Evolutionary conservation across 2,888 invertebrate genomes (phyloP), one percentile per base, ranked within the genome.

Genomic region (Tuberolachnus salignus): DNA sequence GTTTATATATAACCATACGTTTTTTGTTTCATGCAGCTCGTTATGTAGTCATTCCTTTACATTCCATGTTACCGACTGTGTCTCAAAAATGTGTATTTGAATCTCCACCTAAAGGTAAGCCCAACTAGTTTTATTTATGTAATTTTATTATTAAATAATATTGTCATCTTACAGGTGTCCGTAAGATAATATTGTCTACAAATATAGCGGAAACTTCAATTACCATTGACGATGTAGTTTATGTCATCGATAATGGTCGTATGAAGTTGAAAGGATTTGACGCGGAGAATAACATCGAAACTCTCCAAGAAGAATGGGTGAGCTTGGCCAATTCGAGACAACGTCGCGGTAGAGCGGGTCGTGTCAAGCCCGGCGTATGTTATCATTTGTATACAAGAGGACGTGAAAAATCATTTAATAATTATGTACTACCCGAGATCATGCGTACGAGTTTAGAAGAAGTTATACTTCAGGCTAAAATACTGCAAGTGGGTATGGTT

Each of bases 181-280:
- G 95, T 10, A 95, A 95, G 87, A 93, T 97, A 78, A 92, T 97
- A 67, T 87, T 97, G 69, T 91, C 97, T 0, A 98, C 97, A 0
- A 94, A 93, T 83, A 95, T 98, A 82, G 97, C 97, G 0, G 98
- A 98, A 87, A 97, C 97, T 0, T 96, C 96, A 23, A 94, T 98
- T 81, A 98, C 98, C 4, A 94, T 98, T 82, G 95, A 97, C 84
- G 97, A 98, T 86, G 91, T 98, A 8, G 94, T 96, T 0, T 95
- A 91, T 86, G 97, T 98, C 0, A 89, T 98, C 46, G 94, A 98
- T 85, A 89, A 91, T 82, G 97, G 94, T 0, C 92, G 90, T 85
- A 92, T 92, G 42, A 97, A 97, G 86, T 88, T 92, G 75, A 91
- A 87, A 66, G 92, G 91, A 82, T 92, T 92, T 83, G 91, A 94